Base-by-base conservation (phyloP, 2,113 vertebrate genomes). In the Maccullochella peelii region DNA sequence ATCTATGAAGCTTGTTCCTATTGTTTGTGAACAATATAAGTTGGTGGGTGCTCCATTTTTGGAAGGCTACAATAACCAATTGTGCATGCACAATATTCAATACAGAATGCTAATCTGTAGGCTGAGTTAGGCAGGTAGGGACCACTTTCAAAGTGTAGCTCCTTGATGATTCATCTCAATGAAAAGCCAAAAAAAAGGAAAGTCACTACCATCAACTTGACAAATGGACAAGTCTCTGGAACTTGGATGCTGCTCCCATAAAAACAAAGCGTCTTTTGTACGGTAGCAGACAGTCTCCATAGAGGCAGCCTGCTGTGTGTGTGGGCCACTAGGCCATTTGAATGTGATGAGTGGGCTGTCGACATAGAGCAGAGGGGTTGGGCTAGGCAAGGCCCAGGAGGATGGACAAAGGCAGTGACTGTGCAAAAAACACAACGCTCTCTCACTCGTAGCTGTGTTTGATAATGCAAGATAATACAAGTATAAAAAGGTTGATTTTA, bases 341-440 rank as follows among this genome's bases (percentile, higher is more conserved):
- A 94, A 94, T 94, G 93, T 92, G 92, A 94, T 93, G 93, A 93
- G 94, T 94, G 93, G 94, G 92, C 92, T 93, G 91, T 92, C 83
- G 85, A 92, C 86, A 90, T 82, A 69, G 84, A 91, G 94, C 88
- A 90, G 79, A 85, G 85, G 84, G 91, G 91, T 72, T 91, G 92
- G 88, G 91, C 89, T 77, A 79, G 89, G 92, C 74, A 71, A 63
- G 42, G 86, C 91, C 84, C 87, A 86, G 80, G 87, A 93, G 85
- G 82, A 87, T 71, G 88, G 89, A 95, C 94, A 95, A 95, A 95
- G 93, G 89, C 86, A 88, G 89, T 92, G 93, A 95, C 93, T 95
- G 90, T 94, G 92, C 94, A 93, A 86, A 93, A 94, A 86, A 84
- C 78, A 89, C 86, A 91, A 90, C 67, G 81, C 83, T 86, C 80